These are phyloP conservation scores for Drosophila sordidula DNA, from an alignment of 2,888 invertebrate species.

Conservation along the genomic window DNA sequence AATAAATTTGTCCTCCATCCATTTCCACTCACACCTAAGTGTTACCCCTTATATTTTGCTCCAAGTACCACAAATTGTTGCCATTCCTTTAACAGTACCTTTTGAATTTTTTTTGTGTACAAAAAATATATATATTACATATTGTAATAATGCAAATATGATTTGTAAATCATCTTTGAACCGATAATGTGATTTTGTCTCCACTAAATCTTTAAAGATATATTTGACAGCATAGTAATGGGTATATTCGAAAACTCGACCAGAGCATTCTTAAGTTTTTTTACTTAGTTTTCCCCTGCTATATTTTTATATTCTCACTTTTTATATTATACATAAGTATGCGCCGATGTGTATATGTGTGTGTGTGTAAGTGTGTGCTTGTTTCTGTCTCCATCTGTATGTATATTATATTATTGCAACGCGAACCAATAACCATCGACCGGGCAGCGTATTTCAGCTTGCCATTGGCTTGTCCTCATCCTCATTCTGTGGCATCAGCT, in stretches of 20 bases:
- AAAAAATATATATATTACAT: no score
- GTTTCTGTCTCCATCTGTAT: conserved; percentile 44
- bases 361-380: neutral
- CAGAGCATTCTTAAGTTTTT: neutral
- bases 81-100: no score
- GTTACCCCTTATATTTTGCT: conserved; percentile 24
- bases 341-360: conserved; percentile 20
- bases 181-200: no score
- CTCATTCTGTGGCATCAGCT: conserved; percentile 29
- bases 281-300: conserved; percentile 25
- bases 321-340: conserved; percentile 64
- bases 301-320: conserved; percentile 75
- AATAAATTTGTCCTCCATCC: conserved; percentile 21
- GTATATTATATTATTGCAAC: conserved; percentile 81
- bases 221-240: neutral
- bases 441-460: conserved; percentile 75
- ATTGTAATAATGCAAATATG: neutral
- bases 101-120: no score
- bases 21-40: conserved; percentile 1
- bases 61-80: conserved; percentile 16
- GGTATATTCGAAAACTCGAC: conserved; percentile 12
- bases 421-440: conserved; percentile 84
- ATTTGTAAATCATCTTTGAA: neutral
- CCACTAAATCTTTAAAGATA: no score
- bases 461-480: conserved; percentile 77